Conservation (phyloP, 2,113 vertebrate genomes). For the Psammodynastes pulverulentus region DNA sequence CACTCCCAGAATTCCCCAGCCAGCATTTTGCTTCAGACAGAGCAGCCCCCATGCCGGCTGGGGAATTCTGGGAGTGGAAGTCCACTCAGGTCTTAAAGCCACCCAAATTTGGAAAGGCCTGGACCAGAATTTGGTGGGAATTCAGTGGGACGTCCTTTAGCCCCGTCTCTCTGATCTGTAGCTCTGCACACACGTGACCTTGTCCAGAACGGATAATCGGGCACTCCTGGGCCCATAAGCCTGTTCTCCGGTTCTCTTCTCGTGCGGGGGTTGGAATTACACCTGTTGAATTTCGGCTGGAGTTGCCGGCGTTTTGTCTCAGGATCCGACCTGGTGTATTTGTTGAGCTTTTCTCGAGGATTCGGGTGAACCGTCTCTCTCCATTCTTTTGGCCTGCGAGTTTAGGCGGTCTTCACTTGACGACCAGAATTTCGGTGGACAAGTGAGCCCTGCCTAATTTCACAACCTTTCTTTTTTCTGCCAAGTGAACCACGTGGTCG, state of each 20-base stretch:
- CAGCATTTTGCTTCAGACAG: too few species aligned
- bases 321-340: fast-evolving
- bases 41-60: neutral
- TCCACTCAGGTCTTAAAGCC: neutral
- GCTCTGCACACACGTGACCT: neutral
- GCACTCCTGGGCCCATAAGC: neutral
- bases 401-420: too few species aligned
- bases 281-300: constrained; percentile 46
- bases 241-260: neutral
- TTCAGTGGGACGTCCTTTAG: neutral
- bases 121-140: neutral
- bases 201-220: neutral
- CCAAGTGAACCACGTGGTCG: neutral
- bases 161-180: neutral
- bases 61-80: neutral
- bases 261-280: constrained; percentile 29
- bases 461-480: neutral
- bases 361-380: neutral
- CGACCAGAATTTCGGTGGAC: neutral
- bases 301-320: constrained; percentile 31
- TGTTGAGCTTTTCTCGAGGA: neutral
- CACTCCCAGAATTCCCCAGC: too few species aligned
- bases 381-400: neutral
- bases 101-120: neutral
- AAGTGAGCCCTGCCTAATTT: neutral